Evolutionary conservation across 2,113 vertebrate genomes (phyloP).

Genomic region (Tachysurus vachellii): DNA sequence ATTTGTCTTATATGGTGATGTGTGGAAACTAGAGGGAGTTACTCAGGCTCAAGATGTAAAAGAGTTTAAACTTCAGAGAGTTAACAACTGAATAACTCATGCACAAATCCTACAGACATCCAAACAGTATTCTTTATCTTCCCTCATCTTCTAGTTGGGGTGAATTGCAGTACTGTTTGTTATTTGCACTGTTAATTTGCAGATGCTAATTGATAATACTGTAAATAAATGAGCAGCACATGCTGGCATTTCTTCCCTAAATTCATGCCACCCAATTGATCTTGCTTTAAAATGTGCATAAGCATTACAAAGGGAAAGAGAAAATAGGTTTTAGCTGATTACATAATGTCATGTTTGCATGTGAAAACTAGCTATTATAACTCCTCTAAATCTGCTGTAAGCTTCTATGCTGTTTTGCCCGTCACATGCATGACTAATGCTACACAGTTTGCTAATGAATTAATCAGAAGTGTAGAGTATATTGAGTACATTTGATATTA

Average conservation of each 20-base stretch:
- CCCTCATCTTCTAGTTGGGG: background rate
- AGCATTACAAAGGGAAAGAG: background rate
- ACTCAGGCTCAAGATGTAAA: background rate
- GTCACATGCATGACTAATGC: background rate
- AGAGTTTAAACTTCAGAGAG: background rate
- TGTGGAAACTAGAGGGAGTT: background rate
- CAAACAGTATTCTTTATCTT: constrained; percentile 10
- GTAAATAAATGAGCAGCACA: background rate
- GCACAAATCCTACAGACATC: background rate
- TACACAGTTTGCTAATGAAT: background rate
- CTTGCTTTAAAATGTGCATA: background rate
- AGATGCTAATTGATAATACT: background rate
- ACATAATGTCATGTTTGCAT: background rate
- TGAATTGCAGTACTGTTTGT: background rate
- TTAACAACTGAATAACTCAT: constrained; percentile 10
- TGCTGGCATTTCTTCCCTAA: background rate
- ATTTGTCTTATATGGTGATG: background rate
- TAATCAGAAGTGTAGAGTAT: background rate
- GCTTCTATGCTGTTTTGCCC: background rate
- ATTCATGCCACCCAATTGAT: background rate
- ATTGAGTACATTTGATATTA: background rate
- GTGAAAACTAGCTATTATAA: background rate
- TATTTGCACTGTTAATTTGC: background rate
- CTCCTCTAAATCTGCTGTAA: background rate
- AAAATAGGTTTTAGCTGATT: background rate